Percentiles rank a stretch among this genome's conserved stretches.
phyloP scores from a whole-genome alignment of 2,797 vertebrate genomes.

The Melanotaenia maccullochi region DNA sequence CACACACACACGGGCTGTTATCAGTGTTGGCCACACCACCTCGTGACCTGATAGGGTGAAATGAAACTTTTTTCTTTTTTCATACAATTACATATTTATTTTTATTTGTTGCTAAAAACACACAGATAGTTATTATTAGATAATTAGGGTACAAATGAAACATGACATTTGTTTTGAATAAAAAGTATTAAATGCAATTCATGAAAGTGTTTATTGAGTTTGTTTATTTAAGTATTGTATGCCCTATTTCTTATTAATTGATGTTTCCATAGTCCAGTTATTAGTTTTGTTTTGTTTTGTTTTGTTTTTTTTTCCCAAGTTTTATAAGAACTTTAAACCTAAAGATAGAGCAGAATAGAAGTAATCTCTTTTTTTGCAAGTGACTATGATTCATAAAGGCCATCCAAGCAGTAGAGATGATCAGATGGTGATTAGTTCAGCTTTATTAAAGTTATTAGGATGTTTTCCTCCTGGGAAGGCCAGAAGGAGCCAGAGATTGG shows the following conservation, averaged over 20 bases:
- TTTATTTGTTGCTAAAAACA: neutral
- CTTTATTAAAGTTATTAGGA: constrained; percentile 75
- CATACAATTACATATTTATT: neutral
- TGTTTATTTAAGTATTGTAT: neutral
- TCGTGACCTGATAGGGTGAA: constrained; percentile 17
- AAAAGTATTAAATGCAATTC: neutral
- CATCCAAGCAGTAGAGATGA: constrained; percentile 71
- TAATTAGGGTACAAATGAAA: neutral
- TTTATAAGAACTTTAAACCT: constrained; percentile 58
- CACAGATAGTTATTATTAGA: neutral
- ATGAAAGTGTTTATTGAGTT: neutral
- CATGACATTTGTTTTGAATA: neutral
- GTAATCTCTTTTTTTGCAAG: constrained; percentile 59
- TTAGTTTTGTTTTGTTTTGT: constrained; percentile 50
- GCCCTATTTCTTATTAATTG: neutral
- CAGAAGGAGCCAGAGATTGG: constrained; percentile 67
- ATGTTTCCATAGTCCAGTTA: neutral
- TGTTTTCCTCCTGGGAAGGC: constrained; percentile 69
- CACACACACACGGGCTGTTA: constrained; percentile 19
- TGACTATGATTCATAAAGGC: constrained; percentile 68
- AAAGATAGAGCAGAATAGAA: constrained; percentile 59
- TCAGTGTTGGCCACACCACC: constrained; percentile 17
- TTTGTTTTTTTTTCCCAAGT: constrained; percentile 22
- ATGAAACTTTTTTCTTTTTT: constrained; percentile 12
- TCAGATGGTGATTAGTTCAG: constrained; percentile 76